Base-by-base conservation (phyloP, 30 jellyfish, hydroid and myxozoan genomes). In the Turritopsis rubra region DNA sequence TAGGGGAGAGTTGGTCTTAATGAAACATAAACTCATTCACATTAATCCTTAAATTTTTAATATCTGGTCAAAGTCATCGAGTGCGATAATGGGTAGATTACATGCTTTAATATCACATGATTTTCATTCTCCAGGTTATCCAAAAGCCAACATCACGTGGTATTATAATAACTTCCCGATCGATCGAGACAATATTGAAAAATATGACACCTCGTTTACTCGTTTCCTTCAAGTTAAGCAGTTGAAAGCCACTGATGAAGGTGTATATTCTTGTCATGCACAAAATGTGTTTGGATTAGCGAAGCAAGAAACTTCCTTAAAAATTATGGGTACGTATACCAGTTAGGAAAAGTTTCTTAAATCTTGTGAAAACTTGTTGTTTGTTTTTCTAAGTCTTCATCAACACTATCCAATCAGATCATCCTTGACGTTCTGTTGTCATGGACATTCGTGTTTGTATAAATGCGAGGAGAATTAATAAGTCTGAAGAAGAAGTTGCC, bases 121-220 rank as follows among this genome's bases (percentile, higher is more conserved):
- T 74, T 23, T 26, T 74, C 16, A 80, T 89, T 54, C 72, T 90
- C 20, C 88, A 86, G 96, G 94, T 18, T 75, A 31, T 52, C 96
- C 96, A 0, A 73, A 53, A 79, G 90, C 96, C 19, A 80, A 3
- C 71, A 85, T 89, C 60, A 89, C 80, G n/a, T 89, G 96, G 96
- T 84, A 84, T 79, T 79, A 66, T 41, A 83, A 89, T 29, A 88
- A 90, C 19, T 21, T 70, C 31, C 72, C 83, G 8, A 79, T 89
- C 1, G 88, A 84, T 24, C 65, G 71, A 18, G 90, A 53, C 1
- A 66, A 53, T 18, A 84, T 85, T 16, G 84, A 84, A 24, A 74
- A 29, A 74, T 74, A 74, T 29, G 72, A 41, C 52, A 80, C 94
- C 1, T 66, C 65, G 19, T 79, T 80, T 66, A 73, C 79, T 24